phyloP scores from a whole-genome alignment of 1,140 invertebrate species.

The Lasioglossum baleicum region DNA sequence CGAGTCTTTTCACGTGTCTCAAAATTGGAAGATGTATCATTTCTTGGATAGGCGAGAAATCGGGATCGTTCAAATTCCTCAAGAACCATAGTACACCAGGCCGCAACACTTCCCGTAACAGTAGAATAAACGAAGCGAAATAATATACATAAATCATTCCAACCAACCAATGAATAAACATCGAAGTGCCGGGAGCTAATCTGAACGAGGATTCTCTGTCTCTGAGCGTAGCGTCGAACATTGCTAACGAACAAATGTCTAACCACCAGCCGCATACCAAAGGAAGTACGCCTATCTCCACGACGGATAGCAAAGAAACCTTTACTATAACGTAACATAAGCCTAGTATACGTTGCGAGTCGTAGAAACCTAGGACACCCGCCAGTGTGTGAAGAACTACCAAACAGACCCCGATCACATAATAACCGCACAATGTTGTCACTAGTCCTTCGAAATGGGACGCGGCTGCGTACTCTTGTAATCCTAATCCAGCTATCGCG shows the following conservation, averaged over 20 bases:
- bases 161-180: conserved; percentile 99
- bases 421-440: conserved; percentile 96
- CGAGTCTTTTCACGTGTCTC: conserved; percentile 92
- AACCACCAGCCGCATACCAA: conserved; percentile 99
- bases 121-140: conserved; percentile 97
- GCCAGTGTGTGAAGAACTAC: conserved; percentile 91
- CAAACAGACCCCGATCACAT: conserved; percentile 91
- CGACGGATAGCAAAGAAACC: conserved; percentile 93
- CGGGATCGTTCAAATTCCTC: conserved; percentile 98
- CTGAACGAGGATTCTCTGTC: conserved; percentile 93
- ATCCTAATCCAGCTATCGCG: conserved; percentile 87
- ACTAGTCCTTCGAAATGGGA: conserved; percentile 96
- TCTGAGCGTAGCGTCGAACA: conserved; percentile 95
- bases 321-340: conserved; percentile 99
- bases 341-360: conserved; percentile 92
- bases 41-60: conserved; percentile 99
- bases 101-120: conserved; percentile 94
- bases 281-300: conserved; percentile 98
- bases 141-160: conserved; percentile 99
- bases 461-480: conserved; percentile 87
- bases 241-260: conserved; percentile 97
- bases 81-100: conserved; percentile 98
- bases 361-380: conserved; percentile 87
- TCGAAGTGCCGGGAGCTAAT: conserved; percentile 94
- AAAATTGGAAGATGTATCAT: conserved; percentile 99